phyloP scores from a whole-genome alignment of 2,888 invertebrate species.

The Volucella inflata region DNA sequence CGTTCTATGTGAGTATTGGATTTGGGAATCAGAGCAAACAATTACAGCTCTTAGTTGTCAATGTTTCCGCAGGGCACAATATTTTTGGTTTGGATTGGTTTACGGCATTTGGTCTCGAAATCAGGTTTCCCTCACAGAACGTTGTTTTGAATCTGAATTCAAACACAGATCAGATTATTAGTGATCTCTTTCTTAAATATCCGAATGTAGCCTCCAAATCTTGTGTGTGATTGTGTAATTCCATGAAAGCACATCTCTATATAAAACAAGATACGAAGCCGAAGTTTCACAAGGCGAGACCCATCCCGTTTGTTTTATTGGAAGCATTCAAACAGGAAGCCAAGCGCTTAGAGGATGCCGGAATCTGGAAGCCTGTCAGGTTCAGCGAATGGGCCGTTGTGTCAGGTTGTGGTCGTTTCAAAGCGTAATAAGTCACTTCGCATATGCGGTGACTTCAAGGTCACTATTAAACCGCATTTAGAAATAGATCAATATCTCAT shows the following conservation, averaged over 20 bases:
- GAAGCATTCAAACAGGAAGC: constrained; percentile 58
- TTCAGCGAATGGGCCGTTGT: constrained; percentile 79
- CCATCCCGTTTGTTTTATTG: constrained; percentile 75
- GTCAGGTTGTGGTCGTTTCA: constrained; percentile 79
- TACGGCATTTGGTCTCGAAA: constrained; percentile 23
- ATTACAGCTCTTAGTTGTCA: constrained; percentile 2
- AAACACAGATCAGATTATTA: constrained; percentile 1
- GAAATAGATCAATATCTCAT: constrained; percentile 72
- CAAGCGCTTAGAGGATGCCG: not conserved
- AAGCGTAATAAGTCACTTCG: constrained; percentile 77
- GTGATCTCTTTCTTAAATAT: not conserved
- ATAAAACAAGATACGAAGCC: constrained; percentile 73
- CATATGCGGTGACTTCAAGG: no score
- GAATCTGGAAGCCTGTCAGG: constrained; percentile 67
- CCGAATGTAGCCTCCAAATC: no score
- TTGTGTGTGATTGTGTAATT: no score
- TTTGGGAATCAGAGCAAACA: not conserved
- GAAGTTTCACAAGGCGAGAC: constrained; percentile 74
- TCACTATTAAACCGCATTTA: constrained; percentile 76
- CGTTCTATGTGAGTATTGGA: constrained; percentile 1
- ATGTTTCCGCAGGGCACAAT: constrained; percentile 8
- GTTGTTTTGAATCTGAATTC: constrained; percentile 1
- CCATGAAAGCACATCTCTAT: constrained; percentile 60
- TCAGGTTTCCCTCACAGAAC: constrained; percentile 1
- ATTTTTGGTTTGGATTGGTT: constrained; percentile 37